Base-by-base conservation (phyloP, 2,888 invertebrate genomes). In the Agrypnus murinus region DNA sequence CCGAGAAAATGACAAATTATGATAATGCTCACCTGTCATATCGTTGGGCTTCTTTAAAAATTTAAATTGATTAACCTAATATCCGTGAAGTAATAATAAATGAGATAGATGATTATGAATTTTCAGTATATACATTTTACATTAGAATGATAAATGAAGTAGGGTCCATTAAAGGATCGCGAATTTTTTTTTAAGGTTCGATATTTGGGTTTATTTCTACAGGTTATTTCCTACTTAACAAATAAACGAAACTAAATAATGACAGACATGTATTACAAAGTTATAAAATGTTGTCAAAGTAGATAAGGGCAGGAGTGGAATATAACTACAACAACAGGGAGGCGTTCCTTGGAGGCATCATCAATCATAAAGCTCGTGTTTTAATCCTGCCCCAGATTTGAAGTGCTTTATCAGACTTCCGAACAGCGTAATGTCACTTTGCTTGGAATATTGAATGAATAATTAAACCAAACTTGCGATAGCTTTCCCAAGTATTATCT, bases 401-500 rank as follows among this genome's bases (percentile, higher is more conserved):
- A 46, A 65, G 65, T 65, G 55, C 65, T 65, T 65, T 65, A 46
- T 40, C 46, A 65, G 65, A 65, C 65, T 65, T 65, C 57, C 45
- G 65, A 65, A 65, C 57, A 57, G 57, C 34, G 65, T 57, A 58
- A 46, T 65, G 65, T 65, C 65, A 65, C 58, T 58, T 43, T 57
- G 65, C 65, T 65, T 32, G 46, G 65, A 65, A 65, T 65, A 65
- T 65, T 65, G 65, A 65, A 65, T 65, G 65, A 65, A 65, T 58
- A 65, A 65, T 65, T 57, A 65, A 65, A 65, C 55, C 58, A 45
- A 65, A 65, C 65, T 65, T 65, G 58, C 43, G 45, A 65, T 65
- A 46, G 65, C 65, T 65, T 25, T 58, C 17, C 65, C 2, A 65
- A 65, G 57, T 48, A 58, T 58, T 65, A 65, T 65, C 45, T 57